Evolutionary conservation across 2,113 vertebrate genomes (phyloP).

Genomic region (Eurypyga helias): DNA sequence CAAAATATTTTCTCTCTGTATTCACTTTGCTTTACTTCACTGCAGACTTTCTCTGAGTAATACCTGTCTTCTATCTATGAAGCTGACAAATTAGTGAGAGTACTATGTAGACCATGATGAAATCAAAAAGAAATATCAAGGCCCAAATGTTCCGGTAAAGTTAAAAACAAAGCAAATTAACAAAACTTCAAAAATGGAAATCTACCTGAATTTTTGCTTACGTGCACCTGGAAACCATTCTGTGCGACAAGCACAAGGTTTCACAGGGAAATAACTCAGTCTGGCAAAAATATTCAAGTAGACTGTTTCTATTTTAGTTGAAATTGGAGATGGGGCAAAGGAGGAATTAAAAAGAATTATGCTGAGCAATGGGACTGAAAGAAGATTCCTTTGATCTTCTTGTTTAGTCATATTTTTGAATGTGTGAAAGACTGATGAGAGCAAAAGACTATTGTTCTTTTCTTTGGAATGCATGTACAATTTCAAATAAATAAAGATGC

Average conservation of each 20-base stretch:
- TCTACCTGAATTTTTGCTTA: neutral
- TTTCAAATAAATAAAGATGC: constrained; percentile 46
- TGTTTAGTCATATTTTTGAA: neutral
- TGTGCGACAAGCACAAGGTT: neutral
- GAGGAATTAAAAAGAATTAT: neutral
- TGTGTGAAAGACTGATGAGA: neutral
- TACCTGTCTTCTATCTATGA: neutral
- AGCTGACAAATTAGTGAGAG: neutral
- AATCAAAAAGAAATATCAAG: neutral
- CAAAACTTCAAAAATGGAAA: neutral
- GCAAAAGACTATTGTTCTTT: neutral
- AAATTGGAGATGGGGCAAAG: neutral
- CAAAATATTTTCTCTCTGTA: neutral
- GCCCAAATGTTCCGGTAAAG: neutral
- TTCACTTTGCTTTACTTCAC: neutral
- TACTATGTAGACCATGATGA: neutral
- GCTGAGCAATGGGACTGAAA: neutral
- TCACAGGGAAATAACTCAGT: neutral
- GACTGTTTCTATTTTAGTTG: neutral
- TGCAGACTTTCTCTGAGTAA: neutral
- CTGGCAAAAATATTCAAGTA: neutral
- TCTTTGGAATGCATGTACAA: constrained; percentile 7
- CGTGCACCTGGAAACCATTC: neutral
- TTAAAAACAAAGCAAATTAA: neutral
- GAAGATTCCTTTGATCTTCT: neutral